Conservation (phyloP, 2,888 invertebrate genomes). For the Drosophila dives region DNA sequence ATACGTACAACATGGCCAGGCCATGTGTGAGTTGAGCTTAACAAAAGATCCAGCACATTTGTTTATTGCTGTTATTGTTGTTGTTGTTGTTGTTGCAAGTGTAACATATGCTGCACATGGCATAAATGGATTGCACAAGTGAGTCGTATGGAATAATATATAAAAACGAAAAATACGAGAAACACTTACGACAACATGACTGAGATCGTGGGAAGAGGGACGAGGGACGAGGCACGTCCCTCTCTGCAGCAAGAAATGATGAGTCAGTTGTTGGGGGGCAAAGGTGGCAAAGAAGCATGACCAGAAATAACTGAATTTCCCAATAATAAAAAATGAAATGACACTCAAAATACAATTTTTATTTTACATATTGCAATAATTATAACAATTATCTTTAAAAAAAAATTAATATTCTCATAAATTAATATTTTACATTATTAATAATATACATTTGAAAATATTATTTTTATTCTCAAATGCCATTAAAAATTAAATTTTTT, state of each 20-base stretch:
- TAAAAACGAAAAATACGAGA: conserved; percentile 17
- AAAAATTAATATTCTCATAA: background rate
- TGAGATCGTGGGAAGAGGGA: background rate
- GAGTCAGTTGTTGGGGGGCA: background rate
- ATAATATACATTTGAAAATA: background rate
- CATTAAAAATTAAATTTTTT: background rate
- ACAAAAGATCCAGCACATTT: conserved; percentile 59
- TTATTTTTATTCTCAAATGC: background rate
- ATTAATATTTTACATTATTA: background rate
- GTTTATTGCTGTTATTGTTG: conserved; percentile 37
- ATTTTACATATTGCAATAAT: background rate
- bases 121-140: conserved; percentile 45
- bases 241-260: background rate
- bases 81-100: conserved; percentile 36
- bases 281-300: background rate
- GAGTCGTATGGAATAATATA: conserved; percentile 24
- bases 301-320: background rate
- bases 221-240: background rate
- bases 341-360: background rate
- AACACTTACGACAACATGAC: conserved; percentile 65
- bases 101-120: conserved; percentile 61
- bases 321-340: background rate
- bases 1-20: conserved; percentile 11
- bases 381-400: too few relatives aligned
- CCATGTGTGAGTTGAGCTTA: conserved; percentile 36